Conservation (phyloP, 2,797 vertebrate genomes). For the Dipus sagitta region DNA sequence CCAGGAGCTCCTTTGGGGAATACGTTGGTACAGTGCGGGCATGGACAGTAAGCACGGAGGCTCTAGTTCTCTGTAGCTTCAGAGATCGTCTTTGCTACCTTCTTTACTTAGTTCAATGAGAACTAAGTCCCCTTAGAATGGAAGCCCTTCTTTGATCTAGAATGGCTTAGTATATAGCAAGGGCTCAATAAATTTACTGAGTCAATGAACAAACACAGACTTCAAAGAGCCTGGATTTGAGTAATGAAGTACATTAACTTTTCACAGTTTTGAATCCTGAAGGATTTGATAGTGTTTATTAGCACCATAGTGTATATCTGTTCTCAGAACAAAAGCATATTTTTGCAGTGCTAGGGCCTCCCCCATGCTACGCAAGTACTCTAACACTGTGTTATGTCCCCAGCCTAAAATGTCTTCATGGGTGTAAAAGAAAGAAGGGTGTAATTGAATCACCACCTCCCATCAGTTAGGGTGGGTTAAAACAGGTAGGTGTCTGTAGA, state of each 20-base stretch:
- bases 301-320: not conserved
- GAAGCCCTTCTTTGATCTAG: not conserved
- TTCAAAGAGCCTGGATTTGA: not conserved
- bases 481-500: not conserved
- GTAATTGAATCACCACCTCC: not conserved
- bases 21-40: not conserved
- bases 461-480: not conserved
- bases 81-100: not conserved
- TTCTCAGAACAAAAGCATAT: not conserved
- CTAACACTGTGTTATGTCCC: not conserved
- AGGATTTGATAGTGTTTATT: not conserved
- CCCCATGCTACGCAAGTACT: not conserved
- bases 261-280: not conserved
- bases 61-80: not conserved
- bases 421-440: not conserved
- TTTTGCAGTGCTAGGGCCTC: not conserved
- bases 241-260: not conserved
- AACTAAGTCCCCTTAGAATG: not conserved
- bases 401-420: not conserved
- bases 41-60: not conserved
- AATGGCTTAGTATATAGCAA: not conserved
- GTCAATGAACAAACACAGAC: not conserved
- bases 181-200: conserved; percentile 25
- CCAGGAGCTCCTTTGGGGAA: not conserved
- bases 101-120: not conserved